Conservation (phyloP, 2,888 invertebrate species). For the Rhagonycha fulva region DNA sequence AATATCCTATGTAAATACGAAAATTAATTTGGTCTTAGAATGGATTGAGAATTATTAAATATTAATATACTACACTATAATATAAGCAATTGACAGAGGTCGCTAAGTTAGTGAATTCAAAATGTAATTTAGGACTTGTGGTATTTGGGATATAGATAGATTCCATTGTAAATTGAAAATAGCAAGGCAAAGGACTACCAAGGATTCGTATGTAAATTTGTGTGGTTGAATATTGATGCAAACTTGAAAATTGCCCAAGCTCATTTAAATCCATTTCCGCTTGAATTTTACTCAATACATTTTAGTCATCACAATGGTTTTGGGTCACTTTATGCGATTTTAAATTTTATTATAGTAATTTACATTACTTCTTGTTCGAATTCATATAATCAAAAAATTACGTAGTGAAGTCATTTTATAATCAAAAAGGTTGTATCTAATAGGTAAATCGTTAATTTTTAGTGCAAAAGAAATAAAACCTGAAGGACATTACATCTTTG, state of each 20-base stretch:
- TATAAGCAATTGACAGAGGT: neutral
- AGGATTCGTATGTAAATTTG: constrained; percentile 1
- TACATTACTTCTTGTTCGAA: neutral
- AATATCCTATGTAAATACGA: neutral
- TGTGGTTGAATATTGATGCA: neutral
- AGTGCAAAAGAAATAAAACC: neutral
- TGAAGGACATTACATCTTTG: neutral
- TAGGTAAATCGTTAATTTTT: neutral
- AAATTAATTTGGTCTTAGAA: neutral
- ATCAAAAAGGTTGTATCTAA: neutral
- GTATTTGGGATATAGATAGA: neutral
- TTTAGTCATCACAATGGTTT: neutral
- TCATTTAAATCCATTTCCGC: neutral
- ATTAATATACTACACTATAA: neutral
- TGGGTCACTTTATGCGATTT: neutral
- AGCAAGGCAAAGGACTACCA: neutral
- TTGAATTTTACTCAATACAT: neutral
- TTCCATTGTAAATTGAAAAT: neutral
- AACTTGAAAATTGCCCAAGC: neutral
- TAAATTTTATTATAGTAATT: neutral
- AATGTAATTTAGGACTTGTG: neutral
- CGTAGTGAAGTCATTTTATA: neutral
- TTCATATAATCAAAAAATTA: neutral
- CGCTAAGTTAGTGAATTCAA: neutral
- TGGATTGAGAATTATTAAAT: neutral